Conservation (phyloP, 1,140 invertebrate species). For the Caenorhabditis brenneri region DNA sequence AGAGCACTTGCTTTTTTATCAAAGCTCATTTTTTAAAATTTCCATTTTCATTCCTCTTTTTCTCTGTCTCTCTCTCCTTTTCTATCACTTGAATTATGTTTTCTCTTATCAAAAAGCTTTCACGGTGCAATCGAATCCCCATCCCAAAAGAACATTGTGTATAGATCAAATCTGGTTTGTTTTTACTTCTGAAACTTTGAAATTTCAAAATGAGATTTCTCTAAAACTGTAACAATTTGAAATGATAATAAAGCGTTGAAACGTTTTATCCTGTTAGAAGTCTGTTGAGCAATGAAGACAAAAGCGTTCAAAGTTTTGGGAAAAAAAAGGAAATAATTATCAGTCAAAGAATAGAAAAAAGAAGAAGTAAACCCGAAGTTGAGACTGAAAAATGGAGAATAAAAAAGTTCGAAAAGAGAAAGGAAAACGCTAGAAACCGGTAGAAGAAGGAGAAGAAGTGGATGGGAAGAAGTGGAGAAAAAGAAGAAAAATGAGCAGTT, state of each 20-base stretch:
- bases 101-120: slow-evolving; percentile 7
- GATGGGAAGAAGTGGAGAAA: background rate
- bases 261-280: background rate
- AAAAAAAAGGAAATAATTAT: background rate
- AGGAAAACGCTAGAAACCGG: background rate
- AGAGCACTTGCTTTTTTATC: background rate
- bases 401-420: background rate
- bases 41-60: background rate
- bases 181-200: background rate
- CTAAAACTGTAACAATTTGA: too few species aligned
- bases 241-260: slow-evolving; percentile 11
- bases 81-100: too few species aligned
- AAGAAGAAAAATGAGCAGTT: background rate
- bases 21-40: background rate
- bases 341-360: background rate
- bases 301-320: background rate
- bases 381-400: background rate
- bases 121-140: slow-evolving; percentile 43
- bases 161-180: slow-evolving; percentile 11
- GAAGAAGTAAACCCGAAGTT: background rate
- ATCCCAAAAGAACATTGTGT: background rate
- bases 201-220: background rate
- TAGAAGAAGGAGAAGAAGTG: background rate
- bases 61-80: background rate
- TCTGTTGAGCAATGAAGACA: background rate